Conservation (phyloP, 2,888 invertebrate species). For the Pammene aurita region DNA sequence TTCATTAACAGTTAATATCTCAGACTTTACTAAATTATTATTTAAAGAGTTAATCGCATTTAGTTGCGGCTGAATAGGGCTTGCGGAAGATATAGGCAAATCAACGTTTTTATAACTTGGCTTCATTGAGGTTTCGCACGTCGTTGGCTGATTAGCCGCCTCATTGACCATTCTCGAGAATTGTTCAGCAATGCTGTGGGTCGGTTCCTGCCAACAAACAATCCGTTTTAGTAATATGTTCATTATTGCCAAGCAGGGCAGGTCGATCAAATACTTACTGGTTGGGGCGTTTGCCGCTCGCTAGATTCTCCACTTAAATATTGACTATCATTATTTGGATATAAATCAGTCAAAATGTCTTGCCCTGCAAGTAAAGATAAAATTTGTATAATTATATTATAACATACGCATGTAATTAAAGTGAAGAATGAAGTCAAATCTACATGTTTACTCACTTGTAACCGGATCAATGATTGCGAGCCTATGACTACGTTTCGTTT, state of each 20-base stretch:
- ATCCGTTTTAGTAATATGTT: constrained; percentile 39
- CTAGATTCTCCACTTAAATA: constrained; percentile 74
- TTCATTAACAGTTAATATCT: constrained; percentile 73
- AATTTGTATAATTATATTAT: constrained; percentile 8
- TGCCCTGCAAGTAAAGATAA: constrained; percentile 67
- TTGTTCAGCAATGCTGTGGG: constrained; percentile 73
- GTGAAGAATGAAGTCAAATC: constrained; percentile 5
- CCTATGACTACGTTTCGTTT: constrained; percentile 68
- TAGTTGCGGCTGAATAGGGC: constrained; percentile 65
- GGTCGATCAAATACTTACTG: constrained; percentile 62
- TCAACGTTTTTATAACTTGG: constrained; percentile 64
- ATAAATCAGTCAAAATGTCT: constrained; percentile 78
- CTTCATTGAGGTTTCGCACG: constrained; percentile 61
- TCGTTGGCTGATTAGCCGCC: constrained; percentile 70
- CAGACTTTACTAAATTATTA: constrained; percentile 78
- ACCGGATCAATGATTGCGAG: constrained; percentile 72
- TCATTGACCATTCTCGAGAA: constrained; percentile 78
- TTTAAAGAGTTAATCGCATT: constrained; percentile 74
- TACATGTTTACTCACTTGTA: constrained; percentile 66
- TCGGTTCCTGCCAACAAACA: constrained; percentile 54
- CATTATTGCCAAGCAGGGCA: constrained; percentile 7
- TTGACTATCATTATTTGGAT: constrained; percentile 67
- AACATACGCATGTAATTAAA: too few species aligned
- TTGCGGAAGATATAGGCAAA: constrained; percentile 60
- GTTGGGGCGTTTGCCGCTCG: constrained; percentile 81